These are phyloP conservation scores for Helogale parvula DNA, from an alignment of 2,113 vertebrate species.

Conservation along the genomic window DNA sequence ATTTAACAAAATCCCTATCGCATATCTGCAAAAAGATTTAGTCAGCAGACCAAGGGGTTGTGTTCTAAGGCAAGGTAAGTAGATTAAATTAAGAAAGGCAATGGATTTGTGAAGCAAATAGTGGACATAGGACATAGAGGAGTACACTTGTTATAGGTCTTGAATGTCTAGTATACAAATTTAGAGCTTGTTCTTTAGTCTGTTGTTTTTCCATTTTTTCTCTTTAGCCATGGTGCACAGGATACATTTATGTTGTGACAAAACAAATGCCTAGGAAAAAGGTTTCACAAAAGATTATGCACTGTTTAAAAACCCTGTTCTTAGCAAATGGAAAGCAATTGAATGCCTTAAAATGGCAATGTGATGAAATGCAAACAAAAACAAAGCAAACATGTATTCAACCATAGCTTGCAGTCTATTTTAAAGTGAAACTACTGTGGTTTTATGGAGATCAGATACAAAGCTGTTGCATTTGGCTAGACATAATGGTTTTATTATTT, in stretches of 20 bases:
- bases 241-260: neutral
- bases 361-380: neutral
- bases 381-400: neutral
- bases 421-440: constrained; percentile 12
- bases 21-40: neutral
- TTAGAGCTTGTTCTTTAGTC: neutral
- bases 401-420: neutral
- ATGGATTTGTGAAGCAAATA: constrained; percentile 19
- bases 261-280: neutral
- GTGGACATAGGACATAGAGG: neutral
- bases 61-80: neutral
- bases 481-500: neutral
- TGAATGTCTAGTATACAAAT: neutral
- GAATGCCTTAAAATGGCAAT: neutral
- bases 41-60: neutral
- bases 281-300: neutral
- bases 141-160: neutral
- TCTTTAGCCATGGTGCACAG: neutral
- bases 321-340: neutral
- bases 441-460: neutral
- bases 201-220: neutral
- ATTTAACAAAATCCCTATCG: neutral
- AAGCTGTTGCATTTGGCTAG: neutral
- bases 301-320: neutral
- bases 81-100: neutral